Evolutionary conservation across 2,888 invertebrate genomes (phyloP).

Genomic region (Meandrusa payeni): DNA sequence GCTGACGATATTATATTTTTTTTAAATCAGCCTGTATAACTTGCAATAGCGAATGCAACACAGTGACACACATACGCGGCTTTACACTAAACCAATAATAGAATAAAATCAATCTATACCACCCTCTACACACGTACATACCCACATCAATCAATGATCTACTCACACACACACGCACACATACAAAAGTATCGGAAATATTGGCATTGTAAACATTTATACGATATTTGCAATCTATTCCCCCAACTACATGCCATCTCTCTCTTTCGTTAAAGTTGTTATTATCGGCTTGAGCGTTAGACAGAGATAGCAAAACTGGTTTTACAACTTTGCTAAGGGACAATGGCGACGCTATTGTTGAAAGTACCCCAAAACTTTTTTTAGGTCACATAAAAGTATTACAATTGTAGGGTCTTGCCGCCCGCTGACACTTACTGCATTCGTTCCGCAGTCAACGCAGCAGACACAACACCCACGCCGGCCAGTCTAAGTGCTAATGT

Average conservation of each 20-base stretch:
- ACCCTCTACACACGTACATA: slow-evolving; percentile 67
- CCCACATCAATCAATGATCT: slow-evolving; percentile 60
- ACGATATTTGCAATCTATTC: slow-evolving; percentile 71
- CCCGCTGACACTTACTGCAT: slow-evolving; percentile 68
- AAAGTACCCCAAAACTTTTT: slow-evolving; percentile 78
- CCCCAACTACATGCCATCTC: slow-evolving; percentile 54
- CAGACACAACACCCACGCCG: slow-evolving; percentile 66
- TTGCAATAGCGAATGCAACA: slow-evolving; percentile 58
- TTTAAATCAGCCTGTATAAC: slow-evolving; percentile 48
- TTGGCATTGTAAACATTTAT: slow-evolving; percentile 77
- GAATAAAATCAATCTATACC: slow-evolving; percentile 78
- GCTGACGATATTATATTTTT: slow-evolving; percentile 11
- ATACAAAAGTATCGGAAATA: slow-evolving; percentile 61
- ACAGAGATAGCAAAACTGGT: slow-evolving; percentile 54
- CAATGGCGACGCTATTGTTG: slow-evolving; percentile 77
- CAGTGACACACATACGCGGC: slow-evolving; percentile 79
- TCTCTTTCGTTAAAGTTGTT: slow-evolving; percentile 37
- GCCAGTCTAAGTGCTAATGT: slow-evolving; percentile 42
- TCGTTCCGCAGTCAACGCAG: slow-evolving; percentile 72
- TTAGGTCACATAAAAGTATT: slow-evolving; percentile 79
- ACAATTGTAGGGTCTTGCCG: slow-evolving; percentile 76
- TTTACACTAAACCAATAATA: slow-evolving; percentile 80
- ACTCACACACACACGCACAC: slow-evolving; percentile 50
- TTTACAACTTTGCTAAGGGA: slow-evolving; percentile 72
- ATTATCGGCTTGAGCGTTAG: slow-evolving; percentile 35